These are phyloP conservation scores for Florisuga fusca DNA, from an alignment of 2,797 vertebrate genomes.

Conservation along the genomic window DNA sequence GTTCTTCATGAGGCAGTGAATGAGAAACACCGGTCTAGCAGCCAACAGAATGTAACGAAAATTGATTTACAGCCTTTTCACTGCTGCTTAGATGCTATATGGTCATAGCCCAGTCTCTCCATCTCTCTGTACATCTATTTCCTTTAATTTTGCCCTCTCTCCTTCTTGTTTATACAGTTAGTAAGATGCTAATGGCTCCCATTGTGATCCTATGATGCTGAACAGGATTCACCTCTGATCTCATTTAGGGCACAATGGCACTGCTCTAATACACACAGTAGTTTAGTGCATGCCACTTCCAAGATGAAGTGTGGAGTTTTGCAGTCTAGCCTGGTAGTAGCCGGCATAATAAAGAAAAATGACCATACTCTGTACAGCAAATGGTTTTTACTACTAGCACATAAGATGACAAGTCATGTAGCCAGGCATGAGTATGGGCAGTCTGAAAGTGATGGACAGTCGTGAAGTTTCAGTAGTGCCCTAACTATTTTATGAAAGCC, in stretches of 20 bases:
- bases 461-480: neutral
- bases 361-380: neutral
- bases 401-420: neutral
- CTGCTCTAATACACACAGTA: neutral
- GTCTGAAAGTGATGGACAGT: neutral
- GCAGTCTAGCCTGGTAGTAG: neutral
- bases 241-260: neutral
- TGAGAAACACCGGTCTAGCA: neutral
- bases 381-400: neutral
- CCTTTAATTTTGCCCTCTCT: neutral
- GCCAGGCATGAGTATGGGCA: neutral
- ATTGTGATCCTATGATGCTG: neutral
- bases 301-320: neutral
- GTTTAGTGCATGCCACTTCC: neutral
- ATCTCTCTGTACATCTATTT: neutral
- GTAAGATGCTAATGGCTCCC: neutral
- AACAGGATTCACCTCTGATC: slow-evolving; percentile 3
- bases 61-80: neutral
- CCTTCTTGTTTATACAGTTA: neutral
- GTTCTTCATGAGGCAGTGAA: neutral
- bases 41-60: neutral
- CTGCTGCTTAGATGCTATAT: neutral
- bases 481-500: neutral
- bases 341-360: slow-evolving; percentile 33
- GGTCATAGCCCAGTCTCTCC: neutral